These are phyloP conservation scores for Phataginus tricuspis DNA, from an alignment of 2,797 vertebrate species.

Conservation along the genomic window DNA sequence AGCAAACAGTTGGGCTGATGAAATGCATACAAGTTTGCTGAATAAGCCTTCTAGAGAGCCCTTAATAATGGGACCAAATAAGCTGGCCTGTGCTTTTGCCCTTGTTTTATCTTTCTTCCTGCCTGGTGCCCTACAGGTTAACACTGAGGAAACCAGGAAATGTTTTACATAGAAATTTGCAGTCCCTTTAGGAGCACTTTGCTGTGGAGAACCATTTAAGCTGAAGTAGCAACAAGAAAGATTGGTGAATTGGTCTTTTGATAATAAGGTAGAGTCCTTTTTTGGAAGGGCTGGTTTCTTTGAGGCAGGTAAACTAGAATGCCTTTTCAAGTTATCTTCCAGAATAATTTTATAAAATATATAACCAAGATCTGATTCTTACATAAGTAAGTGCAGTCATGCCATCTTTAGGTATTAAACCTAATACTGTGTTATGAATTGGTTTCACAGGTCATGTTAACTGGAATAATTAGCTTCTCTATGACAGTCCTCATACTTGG, in stretches of 20 bases:
- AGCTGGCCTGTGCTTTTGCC: not conserved
- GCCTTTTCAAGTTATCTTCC: not conserved
- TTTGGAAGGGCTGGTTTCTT: not conserved
- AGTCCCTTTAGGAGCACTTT: not conserved
- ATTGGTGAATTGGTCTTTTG: not conserved
- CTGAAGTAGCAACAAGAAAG: not conserved
- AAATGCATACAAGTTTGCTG: not conserved
- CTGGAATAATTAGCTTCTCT: conserved; percentile 51
- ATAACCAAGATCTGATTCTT: not conserved
- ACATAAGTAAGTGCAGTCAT: not conserved
- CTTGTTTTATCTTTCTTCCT: not conserved
- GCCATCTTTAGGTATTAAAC: not conserved
- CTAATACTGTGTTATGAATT: conserved; percentile 41
- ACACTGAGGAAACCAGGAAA: not conserved
- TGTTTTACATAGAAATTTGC: not conserved
- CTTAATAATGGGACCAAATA: not conserved
- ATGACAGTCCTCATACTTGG: not conserved
- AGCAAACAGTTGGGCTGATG: not conserved
- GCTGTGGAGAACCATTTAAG: not conserved
- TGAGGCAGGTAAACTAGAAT: not conserved
- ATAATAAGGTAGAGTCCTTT: not conserved
- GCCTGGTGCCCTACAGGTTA: not conserved
- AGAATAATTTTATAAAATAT: not conserved
- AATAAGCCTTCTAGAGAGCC: not conserved
- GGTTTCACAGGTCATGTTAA: conserved; percentile 66